Conservation (phyloP, 2,113 vertebrate species). For the Chelonoidis abingdonii region DNA sequence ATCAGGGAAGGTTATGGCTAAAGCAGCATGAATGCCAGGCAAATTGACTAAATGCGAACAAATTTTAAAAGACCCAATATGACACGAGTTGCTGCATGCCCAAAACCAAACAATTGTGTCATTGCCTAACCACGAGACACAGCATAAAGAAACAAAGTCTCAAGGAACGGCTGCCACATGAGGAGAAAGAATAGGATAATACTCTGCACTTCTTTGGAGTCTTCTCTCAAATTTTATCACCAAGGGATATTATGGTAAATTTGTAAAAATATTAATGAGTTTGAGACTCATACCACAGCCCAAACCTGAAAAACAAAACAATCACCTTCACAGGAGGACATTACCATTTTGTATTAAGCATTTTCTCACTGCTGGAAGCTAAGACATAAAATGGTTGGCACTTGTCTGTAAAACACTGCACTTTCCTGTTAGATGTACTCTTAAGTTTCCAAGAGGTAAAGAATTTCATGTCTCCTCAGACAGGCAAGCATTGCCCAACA, state of each 20-base stretch:
- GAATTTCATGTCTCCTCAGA: neutral
- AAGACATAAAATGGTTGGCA: neutral
- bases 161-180: neutral
- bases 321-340: neutral
- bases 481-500: neutral
- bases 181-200: neutral
- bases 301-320: neutral
- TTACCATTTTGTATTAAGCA: neutral
- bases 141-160: slow-evolving; percentile 21
- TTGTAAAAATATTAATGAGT: neutral
- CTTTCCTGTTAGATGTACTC: neutral
- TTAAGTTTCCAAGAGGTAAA: neutral
- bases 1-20: neutral
- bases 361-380: neutral
- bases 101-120: slow-evolving; percentile 26
- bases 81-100: neutral
- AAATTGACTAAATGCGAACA: neutral
- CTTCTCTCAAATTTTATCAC: neutral
- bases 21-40: neutral
- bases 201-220: neutral
- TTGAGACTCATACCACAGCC: neutral
- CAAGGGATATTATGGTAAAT: neutral
- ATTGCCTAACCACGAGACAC: slow-evolving; percentile 46
- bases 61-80: neutral
- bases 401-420: neutral